Conservation (phyloP, 2,888 invertebrate genomes). For the Orgyia antiqua region DNA sequence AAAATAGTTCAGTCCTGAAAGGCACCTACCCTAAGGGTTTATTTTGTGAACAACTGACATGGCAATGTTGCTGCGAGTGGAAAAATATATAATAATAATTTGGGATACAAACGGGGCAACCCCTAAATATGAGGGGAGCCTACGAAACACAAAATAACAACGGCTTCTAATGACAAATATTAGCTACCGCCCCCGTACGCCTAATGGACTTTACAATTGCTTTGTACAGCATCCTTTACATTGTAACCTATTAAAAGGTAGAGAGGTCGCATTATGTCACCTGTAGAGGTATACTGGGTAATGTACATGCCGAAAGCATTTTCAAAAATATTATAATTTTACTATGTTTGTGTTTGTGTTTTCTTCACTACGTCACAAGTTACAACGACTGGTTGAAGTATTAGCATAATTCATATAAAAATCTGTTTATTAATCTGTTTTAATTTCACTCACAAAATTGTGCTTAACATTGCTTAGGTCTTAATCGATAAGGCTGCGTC, state of each 20-base stretch:
- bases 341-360: no score
- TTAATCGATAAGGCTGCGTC: no score
- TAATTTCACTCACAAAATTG: no score
- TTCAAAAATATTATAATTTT: no score
- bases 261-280: constrained; percentile 38
- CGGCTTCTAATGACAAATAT: constrained; percentile 71
- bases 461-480: no score
- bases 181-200: constrained; percentile 50
- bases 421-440: no score
- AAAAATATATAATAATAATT: constrained; percentile 64
- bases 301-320: no score
- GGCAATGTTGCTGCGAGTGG: constrained; percentile 46
- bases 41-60: constrained; percentile 49
- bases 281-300: constrained; percentile 29
- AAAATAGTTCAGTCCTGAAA: constrained; percentile 3
- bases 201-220: constrained; percentile 70
- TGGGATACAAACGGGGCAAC: constrained; percentile 45
- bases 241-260: constrained; percentile 47
- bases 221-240: constrained; percentile 42
- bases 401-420: no score
- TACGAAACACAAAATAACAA: constrained; percentile 43
- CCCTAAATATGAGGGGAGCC: constrained; percentile 37
- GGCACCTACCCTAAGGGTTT: constrained; percentile 50
- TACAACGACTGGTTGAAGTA: no score
- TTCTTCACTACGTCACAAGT: no score